Percentiles rank a stretch among this genome's conserved stretches.
phyloP scores from a whole-genome alignment of 2,888 invertebrate genomes.

The Drosophila prostipennis region DNA sequence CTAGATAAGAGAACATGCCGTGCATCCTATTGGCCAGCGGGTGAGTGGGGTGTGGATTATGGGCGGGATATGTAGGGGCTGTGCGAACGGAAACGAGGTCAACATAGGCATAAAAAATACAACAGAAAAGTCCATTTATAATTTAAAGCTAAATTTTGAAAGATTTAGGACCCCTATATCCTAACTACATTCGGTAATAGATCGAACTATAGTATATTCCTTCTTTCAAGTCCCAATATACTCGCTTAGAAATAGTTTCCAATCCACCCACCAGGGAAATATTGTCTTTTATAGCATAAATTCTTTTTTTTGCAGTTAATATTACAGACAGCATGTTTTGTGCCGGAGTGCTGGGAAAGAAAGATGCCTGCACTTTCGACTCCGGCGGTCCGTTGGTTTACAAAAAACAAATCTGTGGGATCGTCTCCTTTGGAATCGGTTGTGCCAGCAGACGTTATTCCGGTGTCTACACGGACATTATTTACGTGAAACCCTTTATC shows the following conservation, averaged over 20 bases:
- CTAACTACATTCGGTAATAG: too few species aligned
- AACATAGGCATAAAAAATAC: too few species aligned
- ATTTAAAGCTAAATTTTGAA: too few species aligned
- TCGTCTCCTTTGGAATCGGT: slow-evolving; percentile 86
- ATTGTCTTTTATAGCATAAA: background rate
- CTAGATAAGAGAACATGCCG: slow-evolving; percentile 41
- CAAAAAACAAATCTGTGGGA: slow-evolving; percentile 85
- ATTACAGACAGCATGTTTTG: slow-evolving; percentile 72
- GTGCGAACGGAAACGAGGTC: too few species aligned
- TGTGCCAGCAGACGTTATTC: slow-evolving; percentile 86
- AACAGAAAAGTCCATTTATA: too few species aligned
- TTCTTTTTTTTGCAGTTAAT: background rate
- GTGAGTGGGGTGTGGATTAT: background rate
- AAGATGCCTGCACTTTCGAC: slow-evolving; percentile 76
- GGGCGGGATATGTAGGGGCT: background rate
- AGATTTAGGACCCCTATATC: too few species aligned
- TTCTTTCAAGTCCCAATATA: too few species aligned
- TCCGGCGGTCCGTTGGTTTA: slow-evolving; percentile 78
- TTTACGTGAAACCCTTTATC: slow-evolving; percentile 55
- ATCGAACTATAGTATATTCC: too few species aligned
- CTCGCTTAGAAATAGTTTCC: background rate
- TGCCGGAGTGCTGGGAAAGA: slow-evolving; percentile 49
- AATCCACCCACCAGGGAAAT: too few species aligned
- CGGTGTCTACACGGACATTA: slow-evolving; percentile 90
- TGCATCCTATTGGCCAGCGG: slow-evolving; percentile 18